Conservation (phyloP, 1,140 invertebrate genomes). For the Geopemphigus sp. region DNA sequence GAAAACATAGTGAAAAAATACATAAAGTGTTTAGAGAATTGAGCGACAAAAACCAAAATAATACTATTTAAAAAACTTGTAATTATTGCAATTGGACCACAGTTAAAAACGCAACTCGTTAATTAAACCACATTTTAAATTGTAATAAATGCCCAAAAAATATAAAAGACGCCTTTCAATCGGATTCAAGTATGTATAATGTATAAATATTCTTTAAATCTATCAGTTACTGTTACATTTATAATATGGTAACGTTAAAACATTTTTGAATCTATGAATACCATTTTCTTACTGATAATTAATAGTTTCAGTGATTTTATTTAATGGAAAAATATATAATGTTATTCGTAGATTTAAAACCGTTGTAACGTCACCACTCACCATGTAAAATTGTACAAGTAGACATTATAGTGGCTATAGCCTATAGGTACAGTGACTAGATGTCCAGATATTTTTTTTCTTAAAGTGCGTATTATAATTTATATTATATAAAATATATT, state of each 20-base stretch:
- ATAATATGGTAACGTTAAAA: slow-evolving; percentile 4
- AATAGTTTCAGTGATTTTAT: neutral
- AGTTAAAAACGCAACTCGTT: too few species aligned
- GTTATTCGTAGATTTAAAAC: neutral
- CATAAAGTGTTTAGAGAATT: too few species aligned
- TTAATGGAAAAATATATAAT: neutral
- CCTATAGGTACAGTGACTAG: neutral
- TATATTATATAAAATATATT: too few species aligned
- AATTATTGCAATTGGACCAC: neutral
- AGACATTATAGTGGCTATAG: neutral
- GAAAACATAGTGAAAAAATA: too few species aligned
- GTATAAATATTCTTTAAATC: neutral
- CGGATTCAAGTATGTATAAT: neutral
- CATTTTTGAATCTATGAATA: neutral
- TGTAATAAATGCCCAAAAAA: neutral
- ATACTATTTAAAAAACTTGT: neutral
- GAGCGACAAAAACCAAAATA: neutral
- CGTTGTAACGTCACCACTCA: neutral
- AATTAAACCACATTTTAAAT: neutral
- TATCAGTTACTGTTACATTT: neutral
- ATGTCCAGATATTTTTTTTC: neutral
- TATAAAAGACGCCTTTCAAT: neutral
- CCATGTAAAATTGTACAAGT: neutral
- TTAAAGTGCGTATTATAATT: neutral
- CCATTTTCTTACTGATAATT: neutral